Base-by-base conservation (phyloP, 1,140 invertebrate species). In the Sycophaga agraensis region DNA sequence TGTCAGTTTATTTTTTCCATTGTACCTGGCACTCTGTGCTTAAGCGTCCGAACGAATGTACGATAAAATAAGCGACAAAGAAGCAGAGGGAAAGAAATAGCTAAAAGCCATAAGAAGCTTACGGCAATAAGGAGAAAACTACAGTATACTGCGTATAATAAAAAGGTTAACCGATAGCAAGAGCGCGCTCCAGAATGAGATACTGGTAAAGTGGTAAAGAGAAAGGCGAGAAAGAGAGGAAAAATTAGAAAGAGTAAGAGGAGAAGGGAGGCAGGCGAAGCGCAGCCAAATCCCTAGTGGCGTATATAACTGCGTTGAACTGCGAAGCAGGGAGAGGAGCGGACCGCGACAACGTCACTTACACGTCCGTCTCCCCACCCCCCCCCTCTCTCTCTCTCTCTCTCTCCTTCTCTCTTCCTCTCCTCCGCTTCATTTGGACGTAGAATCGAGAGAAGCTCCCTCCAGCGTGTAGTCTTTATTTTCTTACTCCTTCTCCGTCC, bases 221-320 rank as follows among this genome's bases (percentile, higher is more conserved):
- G 26, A 26, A 14, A 46, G 21, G 17, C 4, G 26, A 49, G 19
- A 43, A 17, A 43, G n/a, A 34, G 22, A 48, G 26, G 26, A 12
- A 22, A 12, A 26, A 14, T 26, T 12, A 48, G 40, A 45, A 42
- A 45, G 54, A 50, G 19, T 40, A 16, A 40, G 45, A 50, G 31
- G n/a, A 58, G 55, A 57, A n/a, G 39, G 14, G 56, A 66, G 59
- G 57, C 56, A 64, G 48, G 58, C 45, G 59, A 67, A 66, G 26
- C 49, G 64, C 55, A 64, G 63, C 54, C 45, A 24, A 60, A 53
- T 11, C 57, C 64, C 37, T 49, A 63, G 53, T 59, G 62, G 63
- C 62, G 57, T 63, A 66, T 56, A 59, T 5, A n/a, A 28, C 34
- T 37, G n/a, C 19, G 6, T 8, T 9, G 35, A 53, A 21, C 6